Evolutionary conservation across 2,888 invertebrate species (phyloP), one percentile per base, ranked within the genome.

Genomic region (Melolontha melolontha): DNA sequence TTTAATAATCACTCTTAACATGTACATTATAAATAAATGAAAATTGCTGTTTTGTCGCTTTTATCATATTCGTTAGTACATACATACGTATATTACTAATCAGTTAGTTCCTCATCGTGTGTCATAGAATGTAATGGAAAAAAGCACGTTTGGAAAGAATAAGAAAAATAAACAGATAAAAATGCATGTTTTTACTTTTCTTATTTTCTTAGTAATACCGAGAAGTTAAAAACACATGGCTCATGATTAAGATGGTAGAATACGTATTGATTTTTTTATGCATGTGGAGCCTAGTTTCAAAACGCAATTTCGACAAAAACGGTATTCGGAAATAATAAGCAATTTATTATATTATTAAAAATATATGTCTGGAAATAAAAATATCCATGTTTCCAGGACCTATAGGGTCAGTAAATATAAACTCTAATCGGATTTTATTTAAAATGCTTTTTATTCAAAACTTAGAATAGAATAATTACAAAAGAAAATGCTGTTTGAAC

Each of bases 41-140:
- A 51, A 64, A 64, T 22, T 51, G 51, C 64, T 41, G 64, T 64
- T 64, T 50, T 63, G 47, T 40, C 63, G 47, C n/a, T 55, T 55
- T 34, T 39, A n/a, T 16, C 40, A 57, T 11, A 55, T 12, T 34
- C 14, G 12, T 2, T 40, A 42, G 8, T 22, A 22, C 34, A 34
- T 34, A 55, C 12, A 63, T 34, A 42, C 41, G 29, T 44, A 34
- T 47, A 12, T 63, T 52, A 54, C 22, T 54, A 65, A 63, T 44
- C 62, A 49, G 29, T 54, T 52, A 8, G 34, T 34, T 50, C 39
- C 44, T 41, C 27, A 54, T 65, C 52, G 41, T 54, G 42, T 65
- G 22, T 49, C 39, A 39, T 63, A 41, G 41, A 12, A 17, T 52
- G 22, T 17, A 65, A 42, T 39, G 27, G 42, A 51, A 41, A n/a